Evolutionary conservation across 2,113 vertebrate species (phyloP), one percentile per base, ranked within the genome.

Genomic region (Etia nguti): DNA sequence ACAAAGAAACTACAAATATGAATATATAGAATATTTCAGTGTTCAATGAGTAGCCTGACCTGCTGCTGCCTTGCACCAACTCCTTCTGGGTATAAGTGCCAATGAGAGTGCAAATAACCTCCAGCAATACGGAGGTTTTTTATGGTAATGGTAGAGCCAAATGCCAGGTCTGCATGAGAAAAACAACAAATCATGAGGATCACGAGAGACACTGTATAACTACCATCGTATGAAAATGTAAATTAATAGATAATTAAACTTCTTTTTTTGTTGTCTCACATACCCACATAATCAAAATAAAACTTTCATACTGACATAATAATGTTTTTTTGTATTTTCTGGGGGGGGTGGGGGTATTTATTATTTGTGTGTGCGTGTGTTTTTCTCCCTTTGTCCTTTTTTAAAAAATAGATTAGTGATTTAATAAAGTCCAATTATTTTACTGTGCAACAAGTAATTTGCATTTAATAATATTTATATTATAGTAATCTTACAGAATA

Each of bases 91-190:
- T 99, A 99, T n/a, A 99, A 96, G 88, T 99, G 98, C 96, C 97
- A 97, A 85, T 99, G 99, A 6, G 99, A 99, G 91, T 99, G 99
- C 82, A 99, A 97, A 92, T 99, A 99, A 38, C 99, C 99, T 10
- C 98, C 97, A 18, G 98, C 98, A 90, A 99, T 99, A 20, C 96
- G 97, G 75, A 99, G 96, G 92, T 98, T 99, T 96, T 99, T 99
- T 88, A 99, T 86, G 0, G 99, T 99, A 86, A 99, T 95, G 84
- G 96, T 95, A 57, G 99, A 99, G 59, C 98, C 99, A 1, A 98
- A 99, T 0, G 98, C 98, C 94, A 99, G 93, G 84, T 99, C 99
- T 99, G 90, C 9, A n/a, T 26, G 11, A 62, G 6, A 79, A 68
- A 48, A 62, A 29, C 5, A 82, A 54, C 4, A 60, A 22, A 73